Conservation (phyloP, 2,888 invertebrate species). For the Phymatocera aterrima region DNA sequence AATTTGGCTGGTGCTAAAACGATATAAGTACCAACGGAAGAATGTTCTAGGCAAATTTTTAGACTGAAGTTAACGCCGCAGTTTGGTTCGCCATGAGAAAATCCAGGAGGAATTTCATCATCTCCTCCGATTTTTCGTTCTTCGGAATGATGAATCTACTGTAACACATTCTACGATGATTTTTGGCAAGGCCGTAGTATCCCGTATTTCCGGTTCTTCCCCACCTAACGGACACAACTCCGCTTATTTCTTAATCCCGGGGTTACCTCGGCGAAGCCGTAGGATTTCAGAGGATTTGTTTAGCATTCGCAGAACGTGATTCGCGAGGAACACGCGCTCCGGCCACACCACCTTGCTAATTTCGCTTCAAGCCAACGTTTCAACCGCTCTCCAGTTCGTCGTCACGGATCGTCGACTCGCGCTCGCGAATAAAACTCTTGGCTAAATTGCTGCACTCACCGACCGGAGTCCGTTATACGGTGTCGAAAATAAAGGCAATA, state of each 20-base stretch:
- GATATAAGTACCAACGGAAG: no score
- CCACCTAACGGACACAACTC: not conserved
- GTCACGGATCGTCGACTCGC: slow-evolving; percentile 3
- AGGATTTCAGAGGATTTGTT: slow-evolving; percentile 38
- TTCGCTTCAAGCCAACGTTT: not conserved
- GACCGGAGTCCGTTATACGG: not conserved
- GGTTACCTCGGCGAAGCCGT: slow-evolving; percentile 12
- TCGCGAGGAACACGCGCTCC: not conserved
- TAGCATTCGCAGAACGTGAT: slow-evolving; percentile 20
- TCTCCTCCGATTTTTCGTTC: no score
- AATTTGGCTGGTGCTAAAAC: no score
- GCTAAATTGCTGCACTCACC: slow-evolving; percentile 7
- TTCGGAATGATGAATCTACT: not conserved
- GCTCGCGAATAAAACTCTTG: slow-evolving; percentile 18
- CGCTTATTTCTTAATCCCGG: slow-evolving; percentile 38
- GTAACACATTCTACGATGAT: not conserved
- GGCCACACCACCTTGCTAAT: not conserved
- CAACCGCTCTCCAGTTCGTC: not conserved
- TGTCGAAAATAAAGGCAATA: no score
- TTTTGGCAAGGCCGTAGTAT: not conserved
- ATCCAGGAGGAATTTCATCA: no score
- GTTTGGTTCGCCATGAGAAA: no score
- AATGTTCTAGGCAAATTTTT: no score
- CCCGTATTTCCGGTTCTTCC: slow-evolving; percentile 2
- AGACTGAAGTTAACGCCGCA: no score